Evolutionary conservation across 2,113 vertebrate species (phyloP).

Genomic region (Grammomys dolichurus): DNA sequence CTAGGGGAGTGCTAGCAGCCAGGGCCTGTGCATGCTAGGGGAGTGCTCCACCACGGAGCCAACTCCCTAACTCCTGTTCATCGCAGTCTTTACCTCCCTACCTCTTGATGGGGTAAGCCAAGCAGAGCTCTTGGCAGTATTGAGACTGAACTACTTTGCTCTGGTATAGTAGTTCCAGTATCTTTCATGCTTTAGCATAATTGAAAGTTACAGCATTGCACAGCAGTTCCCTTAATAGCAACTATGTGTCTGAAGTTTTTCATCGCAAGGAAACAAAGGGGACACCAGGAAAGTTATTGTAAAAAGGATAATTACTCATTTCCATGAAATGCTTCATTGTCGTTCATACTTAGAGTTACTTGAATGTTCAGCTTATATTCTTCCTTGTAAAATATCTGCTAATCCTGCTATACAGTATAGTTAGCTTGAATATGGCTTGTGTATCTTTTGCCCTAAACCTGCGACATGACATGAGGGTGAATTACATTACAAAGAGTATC

Average conservation of each 20-base stretch:
- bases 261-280: neutral
- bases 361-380: slow-evolving; percentile 8
- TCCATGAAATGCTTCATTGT: neutral
- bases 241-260: neutral
- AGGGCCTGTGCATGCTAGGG: neutral
- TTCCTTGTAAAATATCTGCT: neutral
- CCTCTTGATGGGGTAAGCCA: slow-evolving; percentile 45
- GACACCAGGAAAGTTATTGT: neutral
- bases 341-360: neutral
- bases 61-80: no score
- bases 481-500: neutral
- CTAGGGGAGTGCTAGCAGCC: no score
- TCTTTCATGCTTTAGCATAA: neutral
- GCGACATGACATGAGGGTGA: neutral
- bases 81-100: slow-evolving; percentile 17
- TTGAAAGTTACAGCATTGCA: neutral
- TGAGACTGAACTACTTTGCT: neutral
- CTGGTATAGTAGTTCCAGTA: neutral
- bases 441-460: slow-evolving; percentile 35
- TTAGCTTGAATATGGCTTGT: neutral
- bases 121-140: slow-evolving; percentile 5
- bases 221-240: neutral
- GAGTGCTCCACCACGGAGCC: neutral
- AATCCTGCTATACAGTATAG: neutral
- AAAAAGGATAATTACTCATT: neutral